Base-by-base conservation (phyloP, 2,888 invertebrate genomes). In the Rhamnusium bicolor region DNA sequence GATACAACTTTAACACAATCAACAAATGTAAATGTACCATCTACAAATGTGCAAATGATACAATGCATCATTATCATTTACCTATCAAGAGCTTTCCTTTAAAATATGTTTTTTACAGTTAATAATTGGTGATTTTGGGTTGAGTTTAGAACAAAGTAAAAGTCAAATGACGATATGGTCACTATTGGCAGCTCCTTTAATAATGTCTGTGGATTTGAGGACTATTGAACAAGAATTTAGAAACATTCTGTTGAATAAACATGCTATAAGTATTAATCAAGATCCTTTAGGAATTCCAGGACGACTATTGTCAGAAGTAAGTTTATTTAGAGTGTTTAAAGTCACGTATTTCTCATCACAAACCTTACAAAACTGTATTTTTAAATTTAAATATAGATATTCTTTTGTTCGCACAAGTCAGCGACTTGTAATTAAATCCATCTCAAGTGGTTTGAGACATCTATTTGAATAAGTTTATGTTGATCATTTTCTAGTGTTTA, bases 131-230 rank as follows among this genome's bases (percentile, higher is more conserved):
- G 92, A 93, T 82, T 91, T 87, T 82, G 92, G 92, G 0, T 84
- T 93, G 12, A 93, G 92, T 80, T 89, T 90, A 73, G 93, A 93
- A 75, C 93, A 94, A 87, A 90, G 92, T 76, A 90, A 91, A 84
- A 88, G 91, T 0, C 94, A 94, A 88, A 93, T 94, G 93, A 93
- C 93, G 0, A 88, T 94, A 73, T 94, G 94, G 94, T 89, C 93
- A 0, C 87, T 94, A 53, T 88, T 94, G 85, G 93, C 94, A 1
- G 92, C 94, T 0, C 94, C 94, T 0, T 85, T 94, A 5, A 88
- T 94, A 27, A 93, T 94, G 91, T 94, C 94, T 0, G 91, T 90
- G 49, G 93, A 94, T 86, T 89, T 94, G 69, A 86, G 90, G 12
- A 87, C 85, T 12, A 90, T 94, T 16, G 86, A 87, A 12, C 89